Base-by-base conservation (phyloP, 2,888 invertebrate species). In the Ypsolopha scabrella region DNA sequence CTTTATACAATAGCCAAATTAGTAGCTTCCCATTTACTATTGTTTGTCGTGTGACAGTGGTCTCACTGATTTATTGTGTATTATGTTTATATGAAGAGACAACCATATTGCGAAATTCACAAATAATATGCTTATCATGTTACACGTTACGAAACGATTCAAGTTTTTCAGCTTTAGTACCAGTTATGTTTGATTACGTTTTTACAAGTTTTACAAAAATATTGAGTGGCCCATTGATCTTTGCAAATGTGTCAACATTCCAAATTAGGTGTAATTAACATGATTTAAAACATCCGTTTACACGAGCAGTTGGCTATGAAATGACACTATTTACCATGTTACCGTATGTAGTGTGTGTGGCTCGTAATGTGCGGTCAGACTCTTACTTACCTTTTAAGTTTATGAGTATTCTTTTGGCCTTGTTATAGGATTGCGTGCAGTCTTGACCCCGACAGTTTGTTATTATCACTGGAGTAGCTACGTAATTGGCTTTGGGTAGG, bases 1-100 rank as follows among this genome's bases (percentile, higher is more conserved):
- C 62, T 68, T 60, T 53, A 56, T 66, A 79, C 76, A 78, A 75
- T 80, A 69, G 70, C 63, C 67, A 65, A 74, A 73, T 76, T 75
- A 73, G 67, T 68, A 60, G 58, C 63, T 65, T 58, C 67, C 63
- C 61, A 67, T 67, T 64, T 63, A 59, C 72, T 63, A 73, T 78
- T 76, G 72, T 77, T 70, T 58, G 53, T 61, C 60, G 57, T 57
- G 39, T 39, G 63, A 64, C 61, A 57, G 62, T 59, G 9, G 57
- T 64, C 58, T 56, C 55, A 56, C 56, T 62, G 37, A 38, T 10
- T 9, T 11, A 39, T 48, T n/a, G n/a, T n/a, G n/a, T n/a, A n/a
- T 48, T 24, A 41, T 48, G 33, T 43, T 11, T 43, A 14, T 43
- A 43, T 13, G 43, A 14, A 24, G 4, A 24, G 4, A 24, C 24